phyloP scores from a whole-genome alignment of 2,113 vertebrate species.

The Mustela nigripes region DNA sequence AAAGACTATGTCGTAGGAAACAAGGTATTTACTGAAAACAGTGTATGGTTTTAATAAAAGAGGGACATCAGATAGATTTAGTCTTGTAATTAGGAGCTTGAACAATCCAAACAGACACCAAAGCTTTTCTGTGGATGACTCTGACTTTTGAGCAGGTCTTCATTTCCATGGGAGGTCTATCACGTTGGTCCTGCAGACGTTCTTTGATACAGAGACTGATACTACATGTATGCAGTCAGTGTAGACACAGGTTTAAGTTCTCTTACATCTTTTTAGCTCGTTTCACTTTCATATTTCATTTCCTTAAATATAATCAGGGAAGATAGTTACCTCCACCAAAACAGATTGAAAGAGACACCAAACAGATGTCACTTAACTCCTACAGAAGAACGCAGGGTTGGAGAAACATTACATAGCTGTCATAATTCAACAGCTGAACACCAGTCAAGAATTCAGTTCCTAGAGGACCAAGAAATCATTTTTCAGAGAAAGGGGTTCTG shows the following conservation, averaged over 20 bases:
- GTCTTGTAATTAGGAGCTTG: constrained; percentile 48
- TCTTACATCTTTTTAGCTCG: constrained; percentile 10
- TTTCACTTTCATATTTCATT: constrained; percentile 62
- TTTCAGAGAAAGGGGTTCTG: neutral
- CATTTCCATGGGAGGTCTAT: constrained; percentile 20
- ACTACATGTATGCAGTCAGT: constrained; percentile 50
- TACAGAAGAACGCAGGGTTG: neutral
- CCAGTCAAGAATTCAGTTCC: neutral
- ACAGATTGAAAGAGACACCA: constrained; percentile 55
- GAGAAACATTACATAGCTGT: neutral
- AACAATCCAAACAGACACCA: constrained; percentile 49
- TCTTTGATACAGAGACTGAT: constrained; percentile 17
- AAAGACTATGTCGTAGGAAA: neutral
- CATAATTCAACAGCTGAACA: neutral
- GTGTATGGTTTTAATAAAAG: constrained; percentile 22
- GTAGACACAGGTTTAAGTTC: constrained; percentile 57
- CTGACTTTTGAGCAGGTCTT: constrained; percentile 65
- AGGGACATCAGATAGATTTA: neutral
- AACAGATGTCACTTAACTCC: constrained; percentile 57
- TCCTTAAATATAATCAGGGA: constrained; percentile 71
- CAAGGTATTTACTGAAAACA: constrained; percentile 14
- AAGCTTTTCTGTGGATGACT: neutral
- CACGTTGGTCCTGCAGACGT: neutral
- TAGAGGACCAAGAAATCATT: neutral
- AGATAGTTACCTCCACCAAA: constrained; percentile 69